Conservation (phyloP, 2,888 invertebrate species). For the Oscheius myriophilus region DNA sequence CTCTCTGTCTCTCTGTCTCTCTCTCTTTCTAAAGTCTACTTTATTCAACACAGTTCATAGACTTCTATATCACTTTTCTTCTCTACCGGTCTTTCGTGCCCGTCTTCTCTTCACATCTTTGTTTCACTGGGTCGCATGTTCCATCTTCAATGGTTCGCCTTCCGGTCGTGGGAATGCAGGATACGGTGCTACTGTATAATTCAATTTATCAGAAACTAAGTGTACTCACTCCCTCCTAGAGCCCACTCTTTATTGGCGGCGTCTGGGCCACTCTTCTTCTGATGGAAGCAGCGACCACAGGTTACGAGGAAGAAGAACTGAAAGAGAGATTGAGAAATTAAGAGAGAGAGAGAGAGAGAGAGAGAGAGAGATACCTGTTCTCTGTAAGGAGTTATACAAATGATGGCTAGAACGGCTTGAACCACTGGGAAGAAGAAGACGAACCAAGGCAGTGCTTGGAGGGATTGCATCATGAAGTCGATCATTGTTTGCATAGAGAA, state of each 20-base stretch:
- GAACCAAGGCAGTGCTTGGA: conserved; percentile 52
- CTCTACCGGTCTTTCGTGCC: too few relatives aligned
- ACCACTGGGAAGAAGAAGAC: conserved; percentile 54
- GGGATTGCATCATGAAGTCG: conserved; percentile 41
- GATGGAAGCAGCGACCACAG: conserved; percentile 21
- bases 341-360: conserved; percentile 2
- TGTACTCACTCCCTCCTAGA: conserved; percentile 14
- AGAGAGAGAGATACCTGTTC: conserved; percentile 37
- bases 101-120: too few relatives aligned
- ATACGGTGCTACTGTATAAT: conserved; percentile 12
- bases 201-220: background rate
- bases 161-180: conserved; percentile 4
- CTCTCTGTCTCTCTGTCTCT: background rate
- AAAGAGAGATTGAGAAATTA: conserved; percentile 23
- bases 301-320: conserved; percentile 32
- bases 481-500: conserved; percentile 26
- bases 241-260: conserved; percentile 17
- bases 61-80: background rate
- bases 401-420: conserved; percentile 41
- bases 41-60: conserved; percentile 3
- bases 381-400: conserved; percentile 45
- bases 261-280: conserved; percentile 4
- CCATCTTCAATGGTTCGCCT: too few relatives aligned
- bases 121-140: too few relatives aligned
- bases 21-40: background rate